phyloP scores from a whole-genome alignment of 2,113 vertebrate species.

The Bubo blakistoni region DNA sequence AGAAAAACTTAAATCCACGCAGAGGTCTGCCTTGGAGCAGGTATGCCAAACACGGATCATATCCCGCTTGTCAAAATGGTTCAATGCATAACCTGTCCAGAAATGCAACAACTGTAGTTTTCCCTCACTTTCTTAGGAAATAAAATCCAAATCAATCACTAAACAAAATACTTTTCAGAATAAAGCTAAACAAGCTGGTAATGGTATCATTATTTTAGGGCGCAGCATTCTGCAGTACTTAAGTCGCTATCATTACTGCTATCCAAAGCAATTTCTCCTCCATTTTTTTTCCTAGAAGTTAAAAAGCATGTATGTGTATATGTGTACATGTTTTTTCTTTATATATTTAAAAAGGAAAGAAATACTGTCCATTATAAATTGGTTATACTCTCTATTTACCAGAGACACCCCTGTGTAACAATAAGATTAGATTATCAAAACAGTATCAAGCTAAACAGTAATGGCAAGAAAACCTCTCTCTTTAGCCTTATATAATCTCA shows the following conservation, averaged over 20 bases:
- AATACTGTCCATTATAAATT: neutral
- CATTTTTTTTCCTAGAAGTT: neutral
- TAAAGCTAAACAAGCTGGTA: neutral
- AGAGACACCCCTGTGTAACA: neutral
- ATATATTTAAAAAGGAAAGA: neutral
- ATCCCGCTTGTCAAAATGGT: neutral
- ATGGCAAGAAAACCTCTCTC: neutral
- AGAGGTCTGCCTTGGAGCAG: neutral
- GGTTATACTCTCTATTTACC: neutral
- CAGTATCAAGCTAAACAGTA: neutral
- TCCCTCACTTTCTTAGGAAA: constrained; percentile 5
- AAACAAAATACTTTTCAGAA: neutral
- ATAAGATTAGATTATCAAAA: neutral
- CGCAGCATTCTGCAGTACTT: neutral
- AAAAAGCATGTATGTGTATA: neutral
- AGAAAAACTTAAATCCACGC: neutral
- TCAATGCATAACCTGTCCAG: constrained; percentile 12
- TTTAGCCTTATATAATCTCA: neutral
- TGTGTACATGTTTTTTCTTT: neutral
- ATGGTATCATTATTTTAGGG: neutral
- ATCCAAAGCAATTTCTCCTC: neutral
- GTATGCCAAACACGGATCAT: neutral
- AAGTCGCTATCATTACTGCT: neutral
- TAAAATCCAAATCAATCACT: neutral
- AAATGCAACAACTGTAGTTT: constrained; percentile 17